Evolutionary conservation across 2,797 vertebrate species (phyloP), one percentile per base, ranked within the genome.

Genomic region (Podargus strigoides): DNA sequence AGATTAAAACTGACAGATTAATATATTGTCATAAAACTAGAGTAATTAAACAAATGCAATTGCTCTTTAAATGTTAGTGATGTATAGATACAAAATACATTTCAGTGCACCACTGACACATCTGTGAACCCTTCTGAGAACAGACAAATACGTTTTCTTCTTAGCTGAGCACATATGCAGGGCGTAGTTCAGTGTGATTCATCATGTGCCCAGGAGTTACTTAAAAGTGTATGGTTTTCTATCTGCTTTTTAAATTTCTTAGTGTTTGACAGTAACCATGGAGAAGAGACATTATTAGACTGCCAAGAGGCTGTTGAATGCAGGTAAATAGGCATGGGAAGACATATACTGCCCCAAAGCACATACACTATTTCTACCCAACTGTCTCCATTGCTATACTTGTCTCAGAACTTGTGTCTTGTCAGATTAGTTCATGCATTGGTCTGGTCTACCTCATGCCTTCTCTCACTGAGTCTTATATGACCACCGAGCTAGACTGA

Each of bases 11-110:
- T 74, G 50, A 72, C 64, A 92, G 70, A 92, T 63, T 69, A 84
- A 69, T 86, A 92, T 91, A 74, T 36, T 93, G 67, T 49, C 60
- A 78, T n/a, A 82, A 77, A 92, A 94, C 32, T 49, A 83, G 21
- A 94, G 32, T 67, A 95, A 92, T 88, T 94, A 92, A 90, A 86
- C 37, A 94, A 96, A 89, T 30, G 55, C 30, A 60, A 21, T 87
- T 67, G 60, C 44, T 90, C 14, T 76, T 82, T 83, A 76, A 90
- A 80, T 18, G 16, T 66, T 86, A 95, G 36, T 24, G 14, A 76
- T 27, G 37, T 34, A 19, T 26, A 50, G 14, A 58, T 53, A 86
- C 28, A 90, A 88, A 87, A 85, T 9, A 62, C 27, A 91, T 52
- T 91, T 89, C 70, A 77, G 85, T 87, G 85, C n/a, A 67, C 13